Evolutionary conservation across 2,888 invertebrate species (phyloP), one percentile per base, ranked within the genome.

Genomic region (Conistra vaccinii): DNA sequence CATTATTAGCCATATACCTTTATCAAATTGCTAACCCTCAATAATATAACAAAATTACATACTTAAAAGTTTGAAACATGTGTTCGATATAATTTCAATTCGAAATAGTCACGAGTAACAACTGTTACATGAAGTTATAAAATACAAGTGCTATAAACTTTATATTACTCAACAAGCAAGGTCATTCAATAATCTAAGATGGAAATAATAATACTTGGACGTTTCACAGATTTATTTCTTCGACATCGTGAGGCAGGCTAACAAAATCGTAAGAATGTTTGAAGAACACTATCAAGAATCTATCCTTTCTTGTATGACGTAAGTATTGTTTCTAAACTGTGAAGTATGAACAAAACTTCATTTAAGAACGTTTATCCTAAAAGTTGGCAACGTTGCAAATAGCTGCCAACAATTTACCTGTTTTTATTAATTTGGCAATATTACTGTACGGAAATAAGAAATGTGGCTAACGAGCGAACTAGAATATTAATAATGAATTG

Each of bases 231-330:
- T 99, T 80, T 98, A 99, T 93, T 99, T 99, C 95, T 99, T 99
- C 92, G 98, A 98, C 91, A 98, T 98, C 12, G 98, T 99, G 17
- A 98, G 98, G 86, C 99, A 99, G 93, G 98, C 99, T 45, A 99
- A 99, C 92, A 98, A 98, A 76, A 99, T 99, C 71, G 98, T 99
- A 20, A 98, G 98, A 93, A 97, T 99, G 90, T 97, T 99, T 91
- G 99, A 99, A 87, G 99, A 99, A 90, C 98, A 99, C 89, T 99
- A 99, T 92, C 98, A 98, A 87, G 99, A 99, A 91, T 98, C 98
- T 76, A 97, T 99, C 5, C 96, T 99, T 58, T 99, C 99, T 12
- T 97, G 99, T 86, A 97, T 99, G 57, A 97, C 97, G 99, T 99
- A 96, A 97, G 85, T 86, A 84, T 66, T 66, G 0, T 35, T 32